Evolutionary conservation across 2,888 invertebrate species (phyloP), one percentile per base, ranked within the genome.

Genomic region (Drosophila putrida): DNA sequence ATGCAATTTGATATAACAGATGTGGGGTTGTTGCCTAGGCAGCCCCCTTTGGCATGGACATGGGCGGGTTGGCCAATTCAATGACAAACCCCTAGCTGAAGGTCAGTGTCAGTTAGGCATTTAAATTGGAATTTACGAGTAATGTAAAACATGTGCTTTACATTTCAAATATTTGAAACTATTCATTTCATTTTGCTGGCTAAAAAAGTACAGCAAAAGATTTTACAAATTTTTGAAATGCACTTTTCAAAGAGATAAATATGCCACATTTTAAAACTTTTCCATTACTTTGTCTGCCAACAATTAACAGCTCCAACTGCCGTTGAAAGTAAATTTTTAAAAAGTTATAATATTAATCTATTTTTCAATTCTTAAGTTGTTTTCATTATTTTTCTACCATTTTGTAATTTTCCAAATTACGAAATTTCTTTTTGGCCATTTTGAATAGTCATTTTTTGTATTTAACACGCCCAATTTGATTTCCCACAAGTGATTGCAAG

Each of bases 31-130:
- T 57, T 57, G 47, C 35, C 57, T 41, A 41, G 55, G 33, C 39
- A 55, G 47, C 55, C 57, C 46, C 36, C 55, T 35, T 55, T 5
- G 13, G 9, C 9, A 15, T 27, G 49, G 31, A 33, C 27, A 10
- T 11, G 43, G 43, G 6, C 31, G 49, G 20, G 33, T 49, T 57
- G 62, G 62, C 41, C 33, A 57, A 63, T 63, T 58, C 62, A 57
- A 47, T 63, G 49, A 49, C 57, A 49, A 41, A 60, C 35, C 58
- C 39, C 35, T 11, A 9, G 28, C 41, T 41, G 63, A 63, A 63
- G 63, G 58, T 63, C 63, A 63, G 63, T 63, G 63, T 58, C 63
- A 41, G 57, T 27, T 28, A 35, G 39, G 6, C 10, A 28, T 20
- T 31, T 33, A 44, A 54, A 43, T 20, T 20, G 8, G 8, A n/a